Percentiles rank a stretch among this genome's conserved stretches.
These are phyloP conservation scores for Antechinus stuartii DNA, from an alignment of 2,113 vertebrate species.

Conservation along the genomic window DNA sequence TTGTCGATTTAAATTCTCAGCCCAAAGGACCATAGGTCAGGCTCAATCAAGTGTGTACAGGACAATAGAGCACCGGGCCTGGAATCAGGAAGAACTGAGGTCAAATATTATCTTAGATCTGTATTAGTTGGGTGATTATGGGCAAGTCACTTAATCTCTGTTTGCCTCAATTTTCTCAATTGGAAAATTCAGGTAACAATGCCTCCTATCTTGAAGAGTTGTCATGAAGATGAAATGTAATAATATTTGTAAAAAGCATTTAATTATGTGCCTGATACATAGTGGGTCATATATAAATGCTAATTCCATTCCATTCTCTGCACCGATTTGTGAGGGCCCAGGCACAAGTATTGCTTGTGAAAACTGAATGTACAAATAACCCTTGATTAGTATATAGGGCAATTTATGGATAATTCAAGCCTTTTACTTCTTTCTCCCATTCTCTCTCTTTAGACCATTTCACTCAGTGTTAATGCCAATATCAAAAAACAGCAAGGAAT, in stretches of 20 bases:
- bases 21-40: background rate
- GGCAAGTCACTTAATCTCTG: background rate
- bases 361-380: background rate
- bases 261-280: background rate
- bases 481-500: slow-evolving; percentile 5
- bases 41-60: background rate
- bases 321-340: background rate
- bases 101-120: background rate
- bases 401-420: background rate
- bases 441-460: slow-evolving; percentile 30
- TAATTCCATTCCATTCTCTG: background rate
- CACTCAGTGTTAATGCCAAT: background rate
- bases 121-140: background rate
- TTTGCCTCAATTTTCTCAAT: background rate
- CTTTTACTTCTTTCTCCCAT: slow-evolving; percentile 46
- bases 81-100: background rate
- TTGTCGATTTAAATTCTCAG: background rate
- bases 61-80: background rate
- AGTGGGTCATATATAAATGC: background rate
- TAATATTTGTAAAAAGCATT: background rate
- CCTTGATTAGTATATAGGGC: background rate
- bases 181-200: background rate
- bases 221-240: background rate
- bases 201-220: background rate
- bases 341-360: background rate